A percentile compares a stretch with the other conserved stretches of the same genome.
These are phyloP conservation scores for Drosophila virilis DNA, from an alignment of 1,140 invertebrate genomes.

Conservation along the genomic window DNA sequence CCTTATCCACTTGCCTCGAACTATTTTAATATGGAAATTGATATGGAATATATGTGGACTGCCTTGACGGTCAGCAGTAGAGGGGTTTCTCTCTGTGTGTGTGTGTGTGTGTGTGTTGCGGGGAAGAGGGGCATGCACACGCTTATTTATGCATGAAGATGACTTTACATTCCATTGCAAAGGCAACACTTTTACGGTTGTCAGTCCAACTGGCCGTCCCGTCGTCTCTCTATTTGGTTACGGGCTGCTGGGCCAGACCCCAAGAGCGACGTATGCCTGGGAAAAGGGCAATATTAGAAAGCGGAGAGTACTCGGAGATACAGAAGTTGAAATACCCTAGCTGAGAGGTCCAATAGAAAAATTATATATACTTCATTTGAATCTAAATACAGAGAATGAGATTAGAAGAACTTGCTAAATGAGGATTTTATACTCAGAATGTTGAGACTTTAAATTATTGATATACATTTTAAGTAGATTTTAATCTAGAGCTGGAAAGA, in stretches of 20 bases:
- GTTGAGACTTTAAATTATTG: too few species aligned
- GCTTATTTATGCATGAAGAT: slow-evolving; percentile 81
- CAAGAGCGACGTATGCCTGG: slow-evolving; percentile 48
- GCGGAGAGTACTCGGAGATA: too few species aligned
- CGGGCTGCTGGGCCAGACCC: slow-evolving; percentile 63
- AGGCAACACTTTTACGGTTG: slow-evolving; percentile 80
- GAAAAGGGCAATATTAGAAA: slow-evolving; percentile 25
- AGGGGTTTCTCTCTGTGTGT: too few species aligned
- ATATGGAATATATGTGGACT: slow-evolving; percentile 54
- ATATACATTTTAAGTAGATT: too few species aligned
- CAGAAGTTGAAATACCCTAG: slow-evolving; percentile 31
- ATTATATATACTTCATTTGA: background rate
- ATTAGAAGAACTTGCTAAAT: too few species aligned
- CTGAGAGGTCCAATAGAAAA: background rate
- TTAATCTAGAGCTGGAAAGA: too few species aligned
- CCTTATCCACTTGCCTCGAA: slow-evolving; percentile 30
- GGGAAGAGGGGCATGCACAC: slow-evolving; percentile 19
- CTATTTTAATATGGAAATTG: slow-evolving; percentile 81
- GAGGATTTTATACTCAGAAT: too few species aligned
- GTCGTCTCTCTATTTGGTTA: slow-evolving; percentile 65
- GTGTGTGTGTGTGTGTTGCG: too few species aligned
- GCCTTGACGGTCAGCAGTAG: slow-evolving; percentile 6
- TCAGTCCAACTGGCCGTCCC: slow-evolving; percentile 30
- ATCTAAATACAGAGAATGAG: too few species aligned
- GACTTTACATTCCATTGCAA: slow-evolving; percentile 75